phyloP scores from a whole-genome alignment of 2,797 vertebrate species.

The Glyptemys insculpta region DNA sequence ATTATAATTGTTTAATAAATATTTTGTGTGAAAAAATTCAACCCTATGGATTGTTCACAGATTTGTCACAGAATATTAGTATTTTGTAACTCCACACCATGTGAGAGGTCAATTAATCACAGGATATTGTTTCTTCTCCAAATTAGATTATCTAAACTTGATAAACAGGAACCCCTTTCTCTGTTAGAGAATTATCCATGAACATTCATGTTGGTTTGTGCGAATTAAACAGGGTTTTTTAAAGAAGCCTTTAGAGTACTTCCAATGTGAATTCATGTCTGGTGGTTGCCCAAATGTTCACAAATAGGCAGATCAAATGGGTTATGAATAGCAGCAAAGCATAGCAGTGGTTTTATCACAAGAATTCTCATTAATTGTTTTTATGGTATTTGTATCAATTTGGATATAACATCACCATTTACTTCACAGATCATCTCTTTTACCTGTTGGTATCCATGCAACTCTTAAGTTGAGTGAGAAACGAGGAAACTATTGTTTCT shows the following conservation, averaged over 20 bases:
- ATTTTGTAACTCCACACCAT: not conserved
- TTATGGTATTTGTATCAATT: constrained; percentile 5
- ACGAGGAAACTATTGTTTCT: not conserved
- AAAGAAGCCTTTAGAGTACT: not conserved
- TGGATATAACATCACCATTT: not conserved
- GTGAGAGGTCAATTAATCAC: not conserved
- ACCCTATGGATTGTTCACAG: not conserved
- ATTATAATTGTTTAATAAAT: not conserved
- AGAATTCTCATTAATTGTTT: not conserved
- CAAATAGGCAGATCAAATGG: constrained; percentile 25
- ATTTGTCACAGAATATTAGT: not conserved
- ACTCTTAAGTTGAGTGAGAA: not conserved
- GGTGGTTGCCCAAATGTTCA: constrained; percentile 6
- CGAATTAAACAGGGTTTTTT: constrained; percentile 27
- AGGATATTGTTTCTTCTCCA: not conserved
- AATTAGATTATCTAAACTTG: constrained; percentile 2
- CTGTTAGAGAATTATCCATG: constrained; percentile 27
- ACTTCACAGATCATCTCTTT: constrained; percentile 17
- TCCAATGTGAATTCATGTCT: not conserved
- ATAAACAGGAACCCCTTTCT: not conserved
- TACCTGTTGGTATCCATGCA: not conserved
- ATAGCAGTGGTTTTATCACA: not conserved
- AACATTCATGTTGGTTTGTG: not conserved
- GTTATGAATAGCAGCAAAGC: constrained; percentile 8
- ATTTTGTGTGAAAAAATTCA: not conserved